Conservation (phyloP, 2,797 vertebrate genomes). For the Poecilia picta region DNA sequence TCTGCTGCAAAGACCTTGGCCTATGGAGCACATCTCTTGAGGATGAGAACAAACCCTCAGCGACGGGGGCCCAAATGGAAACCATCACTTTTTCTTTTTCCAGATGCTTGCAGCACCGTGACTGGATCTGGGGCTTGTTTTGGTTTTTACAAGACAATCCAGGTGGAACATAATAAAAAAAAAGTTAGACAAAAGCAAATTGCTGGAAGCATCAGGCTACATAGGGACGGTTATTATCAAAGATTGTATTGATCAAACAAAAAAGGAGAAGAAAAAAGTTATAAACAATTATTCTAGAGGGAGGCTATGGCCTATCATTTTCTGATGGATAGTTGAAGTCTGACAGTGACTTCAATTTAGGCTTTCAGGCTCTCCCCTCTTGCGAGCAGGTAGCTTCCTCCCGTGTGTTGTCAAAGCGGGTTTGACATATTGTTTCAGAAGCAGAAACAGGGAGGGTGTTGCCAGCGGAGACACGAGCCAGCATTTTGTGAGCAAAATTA, state of each 20-base stretch:
- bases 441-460: conserved; percentile 36
- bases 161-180: neutral
- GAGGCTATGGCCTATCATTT: conserved; percentile 35
- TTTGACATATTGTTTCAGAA: conserved; percentile 69
- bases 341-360: conserved; percentile 40
- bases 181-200: conserved; percentile 36
- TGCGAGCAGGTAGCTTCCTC: conserved; percentile 17
- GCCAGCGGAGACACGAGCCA: conserved; percentile 53
- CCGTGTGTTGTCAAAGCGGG: conserved; percentile 51
- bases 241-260: conserved; percentile 36
- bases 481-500: conserved; percentile 66
- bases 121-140: conserved; percentile 47
- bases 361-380: conserved; percentile 5
- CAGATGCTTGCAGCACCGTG: conserved; percentile 37
- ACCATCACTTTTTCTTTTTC: conserved; percentile 48
- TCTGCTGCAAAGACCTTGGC: conserved; percentile 73
- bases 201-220: conserved; percentile 15
- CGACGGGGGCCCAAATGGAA: conserved; percentile 55
- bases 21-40: conserved; percentile 53
- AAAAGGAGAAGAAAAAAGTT: conserved; percentile 1
- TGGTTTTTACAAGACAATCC: conserved; percentile 46
- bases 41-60: conserved; percentile 61
- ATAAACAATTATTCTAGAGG: conserved; percentile 4
- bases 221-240: conserved; percentile 15
- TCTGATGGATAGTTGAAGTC: conserved; percentile 46